Conservation (phyloP, 2,797 vertebrate species). For the Melanotaenia boesemani region DNA sequence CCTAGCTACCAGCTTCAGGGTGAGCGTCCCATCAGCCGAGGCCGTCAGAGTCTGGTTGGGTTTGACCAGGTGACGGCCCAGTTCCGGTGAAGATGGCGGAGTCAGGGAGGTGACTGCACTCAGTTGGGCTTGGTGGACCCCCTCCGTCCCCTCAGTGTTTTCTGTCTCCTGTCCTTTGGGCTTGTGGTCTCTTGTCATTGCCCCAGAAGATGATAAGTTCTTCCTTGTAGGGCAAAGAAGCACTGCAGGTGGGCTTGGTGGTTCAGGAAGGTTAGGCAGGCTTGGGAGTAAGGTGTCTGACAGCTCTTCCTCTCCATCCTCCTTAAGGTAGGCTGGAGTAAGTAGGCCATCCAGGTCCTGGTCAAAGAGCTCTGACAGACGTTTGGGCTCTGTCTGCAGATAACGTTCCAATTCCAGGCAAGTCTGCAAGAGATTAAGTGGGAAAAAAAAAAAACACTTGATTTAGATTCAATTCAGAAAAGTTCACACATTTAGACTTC, state of each 20-base stretch:
- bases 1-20: constrained; percentile 94
- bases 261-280: constrained; percentile 80
- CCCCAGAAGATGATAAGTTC: constrained; percentile 59
- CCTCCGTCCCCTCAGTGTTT: constrained; percentile 75
- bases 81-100: constrained; percentile 96
- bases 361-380: constrained; percentile 93
- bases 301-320: constrained; percentile 88
- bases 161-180: constrained; percentile 62
- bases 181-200: constrained; percentile 65
- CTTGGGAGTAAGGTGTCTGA: constrained; percentile 85
- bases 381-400: constrained; percentile 96
- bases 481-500: constrained; percentile 25
- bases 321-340: constrained; percentile 89
- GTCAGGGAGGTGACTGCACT: constrained; percentile 98
- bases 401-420: constrained; percentile 98
- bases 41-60: constrained; percentile 92
- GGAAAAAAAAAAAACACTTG: constrained; percentile 9
- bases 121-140: constrained; percentile 94
- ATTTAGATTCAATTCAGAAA: constrained; percentile 35
- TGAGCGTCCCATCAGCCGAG: constrained; percentile 92
- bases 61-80: constrained; percentile 95
- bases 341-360: constrained; percentile 94
- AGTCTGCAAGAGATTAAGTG: constrained; percentile 83
- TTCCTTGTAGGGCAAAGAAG: constrained; percentile 84
- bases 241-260: constrained; percentile 82